Percentiles rank a stretch among this genome's conserved stretches.
phyloP scores from a whole-genome alignment of 2,888 invertebrate species.

The Zelleria hepariella region DNA sequence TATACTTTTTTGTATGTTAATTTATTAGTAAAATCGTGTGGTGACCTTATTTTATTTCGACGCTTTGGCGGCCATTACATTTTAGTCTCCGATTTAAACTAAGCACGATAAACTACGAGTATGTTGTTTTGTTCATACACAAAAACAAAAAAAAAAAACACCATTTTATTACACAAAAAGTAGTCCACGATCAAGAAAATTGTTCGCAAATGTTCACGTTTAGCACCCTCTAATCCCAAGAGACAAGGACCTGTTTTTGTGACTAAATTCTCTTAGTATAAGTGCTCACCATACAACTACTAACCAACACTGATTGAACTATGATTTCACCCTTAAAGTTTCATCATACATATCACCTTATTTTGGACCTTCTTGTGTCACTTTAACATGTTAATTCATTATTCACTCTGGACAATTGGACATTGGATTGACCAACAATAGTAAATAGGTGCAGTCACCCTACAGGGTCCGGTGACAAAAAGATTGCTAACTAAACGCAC shows the following conservation, averaged over 20 bases:
- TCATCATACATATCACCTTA: not conserved
- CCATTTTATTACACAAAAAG: no score
- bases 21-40: no score
- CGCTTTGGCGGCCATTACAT: no score
- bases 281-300: conserved; percentile 1
- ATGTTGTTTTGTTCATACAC: no score
- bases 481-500: conserved; percentile 41
- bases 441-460: conserved; percentile 24
- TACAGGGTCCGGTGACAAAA: conserved; percentile 36
- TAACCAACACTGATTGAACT: not conserved
- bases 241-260: not conserved
- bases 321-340: not conserved
- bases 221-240: not conserved
- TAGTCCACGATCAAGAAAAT: no score
- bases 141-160: no score
- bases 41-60: no score
- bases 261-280: conserved; percentile 1
- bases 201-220: no score
- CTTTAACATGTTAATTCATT: conserved; percentile 6
- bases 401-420: conserved; percentile 28
- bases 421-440: conserved; percentile 43
- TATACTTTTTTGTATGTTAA: no score
- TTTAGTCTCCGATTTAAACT: no score
- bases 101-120: no score
- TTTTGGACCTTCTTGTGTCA: not conserved